phyloP scores from a whole-genome alignment of 2,113 vertebrate species.

The Etia nguti region DNA sequence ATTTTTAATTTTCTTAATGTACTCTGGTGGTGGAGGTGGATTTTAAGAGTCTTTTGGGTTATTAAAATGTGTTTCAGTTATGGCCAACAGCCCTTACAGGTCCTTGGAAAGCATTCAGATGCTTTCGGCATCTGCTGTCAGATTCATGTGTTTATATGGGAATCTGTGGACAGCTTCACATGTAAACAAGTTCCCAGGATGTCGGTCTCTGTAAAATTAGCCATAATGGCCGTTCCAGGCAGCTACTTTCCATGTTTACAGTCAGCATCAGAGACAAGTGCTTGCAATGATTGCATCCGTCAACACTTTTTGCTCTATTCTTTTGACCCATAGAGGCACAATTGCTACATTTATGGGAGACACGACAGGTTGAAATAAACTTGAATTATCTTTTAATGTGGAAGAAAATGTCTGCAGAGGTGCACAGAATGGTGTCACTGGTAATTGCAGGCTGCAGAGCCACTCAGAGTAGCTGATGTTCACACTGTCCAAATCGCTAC shows the following conservation, averaged over 20 bases:
- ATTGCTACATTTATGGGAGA: neutral
- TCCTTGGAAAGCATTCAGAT: neutral
- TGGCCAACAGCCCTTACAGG: neutral
- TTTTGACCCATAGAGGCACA: neutral
- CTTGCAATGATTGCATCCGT: neutral
- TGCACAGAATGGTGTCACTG: neutral
- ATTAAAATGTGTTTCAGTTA: neutral
- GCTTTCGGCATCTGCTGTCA: neutral
- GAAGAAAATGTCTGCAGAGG: neutral
- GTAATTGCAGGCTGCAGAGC: neutral
- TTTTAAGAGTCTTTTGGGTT: neutral
- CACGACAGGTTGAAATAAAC: neutral
- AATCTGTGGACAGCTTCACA: neutral
- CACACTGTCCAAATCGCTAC: neutral
- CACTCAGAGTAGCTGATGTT: neutral
- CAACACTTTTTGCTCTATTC: neutral
- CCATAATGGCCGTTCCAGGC: neutral
- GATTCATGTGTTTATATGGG: neutral
- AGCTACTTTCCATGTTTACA: neutral
- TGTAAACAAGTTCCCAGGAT: neutral
- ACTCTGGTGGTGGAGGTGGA: neutral
- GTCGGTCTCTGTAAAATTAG: neutral
- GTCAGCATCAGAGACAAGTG: neutral
- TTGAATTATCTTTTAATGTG: neutral
- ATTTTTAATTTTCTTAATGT: neutral